Base-by-base conservation (phyloP, 2,888 invertebrate genomes). In the Nemotelus pantherinus region DNA sequence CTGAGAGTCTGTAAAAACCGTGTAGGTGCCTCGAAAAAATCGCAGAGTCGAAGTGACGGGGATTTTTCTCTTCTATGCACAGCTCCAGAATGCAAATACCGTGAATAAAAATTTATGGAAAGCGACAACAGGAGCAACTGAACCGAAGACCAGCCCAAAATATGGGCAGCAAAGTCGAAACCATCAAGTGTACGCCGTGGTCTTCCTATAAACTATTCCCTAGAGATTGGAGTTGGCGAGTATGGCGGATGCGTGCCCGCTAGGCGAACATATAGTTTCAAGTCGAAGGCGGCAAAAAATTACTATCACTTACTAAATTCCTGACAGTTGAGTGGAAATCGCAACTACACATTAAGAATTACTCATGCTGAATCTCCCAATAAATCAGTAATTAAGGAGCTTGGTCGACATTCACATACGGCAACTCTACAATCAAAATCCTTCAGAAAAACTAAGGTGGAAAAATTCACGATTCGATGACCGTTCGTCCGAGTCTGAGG, bases 41-140 rank as follows among this genome's bases (percentile, higher is more conserved):
- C 48, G 48, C 6, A 68, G 48, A 68, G 67, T 68, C 67, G 44
- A 68, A 68, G 50, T 68, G 25, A 48, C 67, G 47, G 67, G 50
- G 67, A 68, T 48, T 68, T 68, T 48, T 68, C 50, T 68, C 45
- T 74, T 60, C 47, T 60, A 41, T 74, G 47, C 64, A n/a, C 44
- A 50, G 76, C 41, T n/a, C 43, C 67, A 44, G 65, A 44, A 79
- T 58, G 75, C 76, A 79, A 79, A 76, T 77, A 79, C 79, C 79
- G 77, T 79, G 79, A 79, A 79, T 79, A 79, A 79, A 79, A 77
- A 77, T 77, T 77, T 77, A 68, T 77, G 70, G 76, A 70, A 76
- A 79, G 77, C 77, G 79, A 79, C 79, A 77, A 79, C 75, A 70
- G 75, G 72, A 76, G 76, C 72, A 79, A 76, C 76, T 77, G 77